Percentiles rank a stretch among this genome's conserved stretches.
phyloP scores from a whole-genome alignment of 2,797 vertebrate genomes.

The Etheostoma nigrum region DNA sequence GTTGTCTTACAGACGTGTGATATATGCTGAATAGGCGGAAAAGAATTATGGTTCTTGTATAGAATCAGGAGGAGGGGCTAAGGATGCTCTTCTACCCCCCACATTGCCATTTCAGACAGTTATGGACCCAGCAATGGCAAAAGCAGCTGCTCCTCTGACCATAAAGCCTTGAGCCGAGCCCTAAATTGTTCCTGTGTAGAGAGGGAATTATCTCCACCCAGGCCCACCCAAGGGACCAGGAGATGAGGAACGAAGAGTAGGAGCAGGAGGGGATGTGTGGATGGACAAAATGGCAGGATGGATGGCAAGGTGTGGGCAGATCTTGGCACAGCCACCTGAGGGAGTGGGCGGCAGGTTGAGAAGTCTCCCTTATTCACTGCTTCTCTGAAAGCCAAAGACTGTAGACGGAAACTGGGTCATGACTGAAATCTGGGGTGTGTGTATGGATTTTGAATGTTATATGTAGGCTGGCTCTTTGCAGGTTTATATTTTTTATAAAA shows the following conservation, averaged over 20 bases:
- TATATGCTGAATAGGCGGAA: conserved; percentile 78
- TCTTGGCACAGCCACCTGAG: conserved; percentile 76
- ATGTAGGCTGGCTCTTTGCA: conserved; percentile 41
- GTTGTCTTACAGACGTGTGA: conserved; percentile 69
- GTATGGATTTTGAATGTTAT: conserved; percentile 27
- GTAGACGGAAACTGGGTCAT: conserved; percentile 64
- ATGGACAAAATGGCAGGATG: conserved; percentile 67
- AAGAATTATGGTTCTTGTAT: conserved; percentile 67
- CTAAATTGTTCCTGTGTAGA: conserved; percentile 82
- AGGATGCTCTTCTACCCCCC: conserved; percentile 58
- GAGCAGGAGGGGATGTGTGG: conserved; percentile 56
- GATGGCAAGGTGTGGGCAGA: conserved; percentile 73
- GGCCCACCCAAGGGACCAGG: conserved; percentile 65
- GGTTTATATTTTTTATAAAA: conserved; percentile 32
- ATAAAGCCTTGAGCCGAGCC: conserved; percentile 82
- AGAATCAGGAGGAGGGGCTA: conserved; percentile 59
- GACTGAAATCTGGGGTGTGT: conserved; percentile 45
- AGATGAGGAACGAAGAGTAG: conserved; percentile 57
- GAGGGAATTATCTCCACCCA: conserved; percentile 77
- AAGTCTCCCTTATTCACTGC: conserved; percentile 64
- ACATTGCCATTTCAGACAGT: conserved; percentile 74
- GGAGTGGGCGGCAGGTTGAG: conserved; percentile 77
- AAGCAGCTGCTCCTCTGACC: conserved; percentile 87
- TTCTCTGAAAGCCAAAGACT: conserved; percentile 48
- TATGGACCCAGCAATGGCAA: conserved; percentile 80